A percentile compares a stretch with the other conserved stretches of the same genome.
Conservation (phyloP, 2,888 invertebrate genomes). For the Latrodectus elegans region DNA sequence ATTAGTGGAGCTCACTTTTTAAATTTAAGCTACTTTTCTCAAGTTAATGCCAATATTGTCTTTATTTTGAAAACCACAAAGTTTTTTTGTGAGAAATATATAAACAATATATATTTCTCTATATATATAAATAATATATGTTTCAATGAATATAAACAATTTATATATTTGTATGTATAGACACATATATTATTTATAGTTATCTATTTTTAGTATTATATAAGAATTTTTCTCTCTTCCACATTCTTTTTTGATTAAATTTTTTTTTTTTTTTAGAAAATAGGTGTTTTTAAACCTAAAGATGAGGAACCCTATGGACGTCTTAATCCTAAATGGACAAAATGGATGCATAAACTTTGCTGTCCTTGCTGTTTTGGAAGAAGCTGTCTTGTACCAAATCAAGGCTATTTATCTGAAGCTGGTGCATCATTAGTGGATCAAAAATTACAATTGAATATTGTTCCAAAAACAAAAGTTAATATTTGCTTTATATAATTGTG, state of each 20-base stretch:
- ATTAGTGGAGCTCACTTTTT: too few species aligned
- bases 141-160: too few species aligned
- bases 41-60: too few species aligned
- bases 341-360: conserved; percentile 72
- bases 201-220: background rate
- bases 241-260: background rate
- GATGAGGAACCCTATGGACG: conserved; percentile 94
- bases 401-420: conserved; percentile 98
- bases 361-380: conserved; percentile 97
- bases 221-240: background rate
- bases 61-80: too few species aligned
- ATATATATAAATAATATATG: too few species aligned
- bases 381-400: conserved; percentile 98
- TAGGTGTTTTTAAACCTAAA: conserved; percentile 99
- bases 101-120: too few species aligned
- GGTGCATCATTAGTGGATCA: conserved; percentile 98
- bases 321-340: conserved; percentile 72
- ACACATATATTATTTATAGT: background rate
- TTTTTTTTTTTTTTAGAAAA: conserved; percentile 77
- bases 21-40: too few species aligned
- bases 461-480: conserved; percentile 95
- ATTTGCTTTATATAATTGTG: background rate
- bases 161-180: background rate
- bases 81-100: background rate
- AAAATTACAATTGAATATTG: conserved; percentile 94